Evolutionary conservation across 2,888 invertebrate genomes (phyloP), one percentile per base, ranked within the genome.

Genomic region (Aphodius granarius): DNA sequence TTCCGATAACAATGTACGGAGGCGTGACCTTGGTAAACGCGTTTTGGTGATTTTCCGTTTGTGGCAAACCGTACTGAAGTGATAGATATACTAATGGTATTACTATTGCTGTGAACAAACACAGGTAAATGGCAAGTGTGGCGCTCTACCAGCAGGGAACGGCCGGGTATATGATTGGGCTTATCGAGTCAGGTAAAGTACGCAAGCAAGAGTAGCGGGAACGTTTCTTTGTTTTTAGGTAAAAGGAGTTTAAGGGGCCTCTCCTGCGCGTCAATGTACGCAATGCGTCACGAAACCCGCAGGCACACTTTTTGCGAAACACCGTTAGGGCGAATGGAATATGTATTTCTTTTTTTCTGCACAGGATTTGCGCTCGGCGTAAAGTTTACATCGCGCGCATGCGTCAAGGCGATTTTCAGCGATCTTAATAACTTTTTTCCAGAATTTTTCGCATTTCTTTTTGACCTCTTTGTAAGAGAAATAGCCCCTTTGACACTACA

Each of bases 91-190:
- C 86, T 86, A 86, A 86, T 86, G 84, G 84, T 84, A 83, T 85
- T 85, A 86, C 85, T 86, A 85, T 86, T 86, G 85, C 84, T 86
- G 86, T 86, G 85, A 83, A 83, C 85, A 84, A 85, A 86, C 84
- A 84, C 85, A 86, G 86, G 86, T 86, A 84, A 85, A 83, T 86
- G 85, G 84, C 83, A 81, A 83, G 83, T 83, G 83, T 84, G 83
- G 81, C 80, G 79, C 83, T 81, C 82, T 83, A 80, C 80, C 81
- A 80, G 78, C 80, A 77, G 82, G 82, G 81, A 80, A 80, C 83
- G 82, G 82, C 79, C 81, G 83, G 83, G 84, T 85, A 84, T 83
- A 82, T 20, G 82, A 81, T 82, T 83, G 81, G 83, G 83, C 84
- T 79, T 83, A 79, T 68, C 22, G 78, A 79, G 83, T 81, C 84